Base-by-base conservation (phyloP, 1,140 invertebrate species). In the Pomacea maculata region DNA sequence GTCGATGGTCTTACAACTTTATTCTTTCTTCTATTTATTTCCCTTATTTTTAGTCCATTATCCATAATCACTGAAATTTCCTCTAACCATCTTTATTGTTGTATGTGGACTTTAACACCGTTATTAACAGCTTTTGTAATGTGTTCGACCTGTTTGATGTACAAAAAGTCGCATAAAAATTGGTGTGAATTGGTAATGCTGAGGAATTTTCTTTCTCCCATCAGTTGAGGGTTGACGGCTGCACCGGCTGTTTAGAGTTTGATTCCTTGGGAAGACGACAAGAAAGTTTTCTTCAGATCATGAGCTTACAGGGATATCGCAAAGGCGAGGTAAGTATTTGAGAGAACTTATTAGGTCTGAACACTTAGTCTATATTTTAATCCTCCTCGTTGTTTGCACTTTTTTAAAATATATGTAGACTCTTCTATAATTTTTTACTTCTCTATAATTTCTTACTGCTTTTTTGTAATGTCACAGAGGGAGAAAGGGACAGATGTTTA, bases 231-330 rank as follows among this genome's bases (percentile, higher is more conserved):
- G 78, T 87, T 8, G 83, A 87, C 17, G 89, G 88, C 29, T 90
- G 89, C 79, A 90, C 89, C 1, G 89, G 89, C 12, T 82, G 83
- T 29, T 80, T 90, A 1, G 79, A 86, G 19, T 88, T 89, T 78
- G 85, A 84, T 4, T 72, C 79, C 55, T 67, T 83, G 45, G 88
- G 86, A 21, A 80, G 75, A n/a, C 78, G 89, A 80, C 83, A 79
- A 34, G 86, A 90, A 70, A 86, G 84, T 11, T 90, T 86, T 79
- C 83, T 90, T 7, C 85, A 88, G 68, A 79, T 90, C 65, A 83
- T 87, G 64, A 85, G 83, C 1, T 79, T 90, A 5, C 81, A 85
- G 65, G 87, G 85, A 45, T 84, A 86, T 68, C 72, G 80, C 70
- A 84, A 84, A 72, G 87, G 87, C 74, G 67, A 81, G 79, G 89